Percentiles rank a stretch among this genome's conserved stretches.
phyloP scores from a whole-genome alignment of 2,888 invertebrate species.

The Drosophila paramelanica region DNA sequence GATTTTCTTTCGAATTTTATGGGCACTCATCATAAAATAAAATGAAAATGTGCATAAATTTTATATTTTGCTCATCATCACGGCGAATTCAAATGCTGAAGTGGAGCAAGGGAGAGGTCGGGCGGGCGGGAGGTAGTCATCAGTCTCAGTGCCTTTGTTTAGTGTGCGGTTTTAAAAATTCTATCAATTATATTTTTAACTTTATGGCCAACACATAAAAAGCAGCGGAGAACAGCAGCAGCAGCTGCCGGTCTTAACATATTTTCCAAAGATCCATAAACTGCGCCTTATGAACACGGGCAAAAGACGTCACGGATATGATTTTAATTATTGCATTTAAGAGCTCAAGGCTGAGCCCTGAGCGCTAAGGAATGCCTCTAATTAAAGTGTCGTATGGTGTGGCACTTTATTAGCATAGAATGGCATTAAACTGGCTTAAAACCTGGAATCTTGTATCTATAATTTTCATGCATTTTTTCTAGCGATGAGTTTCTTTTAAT shows the following conservation, averaged over 20 bases:
- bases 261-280: slow-evolving; percentile 39
- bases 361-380: slow-evolving; percentile 36
- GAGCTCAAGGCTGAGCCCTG: slow-evolving; percentile 21
- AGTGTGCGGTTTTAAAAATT: slow-evolving; percentile 70
- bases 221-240: slow-evolving; percentile 25
- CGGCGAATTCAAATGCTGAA: slow-evolving; percentile 1
- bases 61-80: slow-evolving; percentile 52
- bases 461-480: slow-evolving; percentile 27
- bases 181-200: slow-evolving; percentile 77
- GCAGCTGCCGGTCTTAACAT: slow-evolving; percentile 28
- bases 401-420: slow-evolving; percentile 71
- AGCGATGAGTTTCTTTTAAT: slow-evolving; percentile 9
- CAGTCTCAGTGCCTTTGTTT: slow-evolving; percentile 37
- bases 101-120: not conserved
- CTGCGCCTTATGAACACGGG: slow-evolving; percentile 28
- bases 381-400: slow-evolving; percentile 68
- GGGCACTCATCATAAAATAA: slow-evolving; percentile 72
- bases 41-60: slow-evolving; percentile 77
- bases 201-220: slow-evolving; percentile 66
- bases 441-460: slow-evolving; percentile 16
- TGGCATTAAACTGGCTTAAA: slow-evolving; percentile 30
- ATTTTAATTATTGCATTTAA: slow-evolving; percentile 69
- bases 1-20: slow-evolving; percentile 78
- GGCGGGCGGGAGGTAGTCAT: not conserved
- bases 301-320: slow-evolving; percentile 27